Evolutionary conservation across 2,113 vertebrate genomes (phyloP), one percentile per base, ranked within the genome.

Genomic region (Blennius ocellaris): DNA sequence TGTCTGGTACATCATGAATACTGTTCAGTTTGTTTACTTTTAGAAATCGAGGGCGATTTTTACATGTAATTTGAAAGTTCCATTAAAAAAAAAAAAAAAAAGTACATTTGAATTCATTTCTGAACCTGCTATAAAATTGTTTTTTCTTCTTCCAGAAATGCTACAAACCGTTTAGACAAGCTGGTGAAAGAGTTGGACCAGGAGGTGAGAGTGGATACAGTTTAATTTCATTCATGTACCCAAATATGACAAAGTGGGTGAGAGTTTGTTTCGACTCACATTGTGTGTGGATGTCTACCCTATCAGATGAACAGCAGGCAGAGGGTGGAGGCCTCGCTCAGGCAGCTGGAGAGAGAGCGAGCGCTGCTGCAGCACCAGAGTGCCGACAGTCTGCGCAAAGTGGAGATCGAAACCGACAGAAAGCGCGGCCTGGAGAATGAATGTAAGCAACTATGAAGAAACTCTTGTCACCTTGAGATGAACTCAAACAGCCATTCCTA

Each of bases 281-380:
- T 5, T 45, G 21, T 2, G 16, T 51, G 65, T 37, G 41, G 30
- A 36, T 65, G n/a, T 16, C 15, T 55, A 30, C 82, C 48, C 65
- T 83, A 82, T 59, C 79, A 99, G 98, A 93, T 97, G 93, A 96
- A 89, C 70, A 95, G 94, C 83, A 94, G 97, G 82, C 96, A 97
- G 87, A 95, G 75, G 44, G 92, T 95, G 7, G 97, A 99, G 82
- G 95, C 95, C 38, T 81, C 95, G 14, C 90, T 97, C 66, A 95
- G 96, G 81, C 96, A 96, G 70, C 80, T 99, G 82, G 98, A 99
- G 90, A 93, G 94, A 68, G 98, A 99, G 70, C 95, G 95, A 64
- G 97, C 96, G 6, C 95, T 99, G 86, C 94, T 99, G 78, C 97
- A 97, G 88, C 97, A 97, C 83, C 95, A 98, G 90, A 97, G 95